Base-by-base conservation (phyloP, 2,797 vertebrate species). In the Falco biarmicus region DNA sequence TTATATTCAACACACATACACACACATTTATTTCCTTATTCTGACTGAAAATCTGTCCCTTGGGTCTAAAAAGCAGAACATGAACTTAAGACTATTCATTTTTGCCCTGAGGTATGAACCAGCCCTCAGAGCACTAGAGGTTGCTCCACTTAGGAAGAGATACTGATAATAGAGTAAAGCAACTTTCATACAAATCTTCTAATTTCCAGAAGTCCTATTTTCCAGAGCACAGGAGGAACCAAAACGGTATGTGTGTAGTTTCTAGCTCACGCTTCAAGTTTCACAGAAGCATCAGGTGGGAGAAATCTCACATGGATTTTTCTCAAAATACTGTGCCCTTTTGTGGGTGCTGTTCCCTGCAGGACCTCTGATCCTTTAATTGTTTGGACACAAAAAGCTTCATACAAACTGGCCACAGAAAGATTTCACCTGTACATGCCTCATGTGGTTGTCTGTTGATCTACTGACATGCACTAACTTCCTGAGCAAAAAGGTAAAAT, bases 41-140 rank as follows among this genome's bases (percentile, higher is more conserved):
- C 64, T 53, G 31, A 50, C 37, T 64, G 32, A 96, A 95, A 96
- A 96, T 82, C 31, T 93, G 60, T 74, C 75, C 68, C 34, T 84
- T 22, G 41, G n/a, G 56, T 68, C 69, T 70, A 81, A 39, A 70
- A 73, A 93, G 71, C 65, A 84, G 50, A 91, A 70, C 13, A 57
- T 13, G 37, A 95, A 84, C 34, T 75, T 75, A 43, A 34, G 39
- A 84, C 47, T n/a, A 70, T 48, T 86, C n/a, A 37, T 54, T 94
- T 93, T 84, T 85, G 60, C 37, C 47, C 65, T 16, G 13, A 88
- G 41, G 17, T 60, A 54, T 63, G 87, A 87, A 65, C 20, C 26
- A 82, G 18, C 6, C 21, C 21, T 54, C 31, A 43, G 20, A 87
- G 32, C 21, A 24, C 22, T 60, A 37, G 1, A 3, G 0, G 1